These are phyloP conservation scores for Caenorhabditis sp. DNA, from an alignment of 2,888 invertebrate species.

Conservation along the genomic window DNA sequence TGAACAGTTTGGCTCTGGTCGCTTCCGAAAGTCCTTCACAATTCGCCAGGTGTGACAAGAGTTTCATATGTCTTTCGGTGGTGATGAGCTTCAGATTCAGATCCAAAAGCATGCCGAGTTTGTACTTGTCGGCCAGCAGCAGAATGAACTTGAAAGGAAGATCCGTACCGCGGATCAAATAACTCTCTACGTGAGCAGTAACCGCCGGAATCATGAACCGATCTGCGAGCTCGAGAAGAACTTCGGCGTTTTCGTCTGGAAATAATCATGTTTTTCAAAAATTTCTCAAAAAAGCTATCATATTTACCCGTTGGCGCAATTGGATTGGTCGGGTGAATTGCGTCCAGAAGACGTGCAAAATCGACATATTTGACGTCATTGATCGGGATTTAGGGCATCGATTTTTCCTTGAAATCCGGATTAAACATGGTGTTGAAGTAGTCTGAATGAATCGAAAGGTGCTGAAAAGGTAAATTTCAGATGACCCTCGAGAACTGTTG, in stretches of 20 bases:
- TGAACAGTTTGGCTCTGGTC: no score
- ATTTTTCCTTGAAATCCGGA: conserved; percentile 31
- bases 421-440: conserved; percentile 28
- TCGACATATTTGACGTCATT: conserved; percentile 16
- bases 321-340: not conserved
- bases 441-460: conserved; percentile 19
- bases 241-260: conserved; percentile 7
- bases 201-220: not conserved
- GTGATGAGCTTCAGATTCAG: not conserved
- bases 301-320: not conserved
- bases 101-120: not conserved
- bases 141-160: not conserved
- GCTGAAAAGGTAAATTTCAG: not conserved
- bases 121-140: not conserved
- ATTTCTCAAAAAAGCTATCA: no score
- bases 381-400: conserved; percentile 17
- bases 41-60: not conserved
- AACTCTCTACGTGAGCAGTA: not conserved
- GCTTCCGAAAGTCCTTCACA: not conserved
- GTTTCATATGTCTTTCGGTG: not conserved
- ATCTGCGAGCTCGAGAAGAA: conserved; percentile 4
- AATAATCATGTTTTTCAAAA: no score
- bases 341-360: conserved; percentile 11
- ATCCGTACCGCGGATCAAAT: not conserved
- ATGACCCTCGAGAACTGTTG: no score